phyloP scores from a whole-genome alignment of 2,797 vertebrate species.

The Ambastaia sidthimunki region DNA sequence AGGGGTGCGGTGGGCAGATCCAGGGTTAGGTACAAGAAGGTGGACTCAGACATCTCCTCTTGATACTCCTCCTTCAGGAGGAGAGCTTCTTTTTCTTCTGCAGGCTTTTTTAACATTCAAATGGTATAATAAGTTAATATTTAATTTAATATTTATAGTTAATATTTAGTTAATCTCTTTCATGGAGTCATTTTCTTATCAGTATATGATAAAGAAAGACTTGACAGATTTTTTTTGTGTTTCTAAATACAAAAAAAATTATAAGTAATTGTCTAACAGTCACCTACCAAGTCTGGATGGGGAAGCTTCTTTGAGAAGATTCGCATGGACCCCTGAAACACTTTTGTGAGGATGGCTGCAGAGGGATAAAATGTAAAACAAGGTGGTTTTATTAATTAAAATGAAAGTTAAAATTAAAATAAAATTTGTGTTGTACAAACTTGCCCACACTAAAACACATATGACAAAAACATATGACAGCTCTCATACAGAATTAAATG shows the following conservation, averaged over 20 bases:
- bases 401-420: too few species aligned
- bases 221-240: not conserved
- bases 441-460: too few species aligned
- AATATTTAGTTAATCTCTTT: not conserved
- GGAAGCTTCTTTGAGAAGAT: constrained; percentile 98
- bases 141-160: not conserved
- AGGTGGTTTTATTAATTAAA: not conserved
- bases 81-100: constrained; percentile 92
- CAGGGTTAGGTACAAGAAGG: constrained; percentile 93
- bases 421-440: too few species aligned
- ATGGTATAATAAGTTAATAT: not conserved
- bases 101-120: constrained; percentile 70
- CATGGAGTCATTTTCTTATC: not conserved
- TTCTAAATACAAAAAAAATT: not conserved
- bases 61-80: constrained; percentile 91
- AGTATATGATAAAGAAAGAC: not conserved
- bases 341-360: constrained; percentile 90
- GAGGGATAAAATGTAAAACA: not conserved
- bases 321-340: constrained; percentile 96
- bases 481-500: too few species aligned
- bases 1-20: constrained; percentile 96
- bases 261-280: not conserved
- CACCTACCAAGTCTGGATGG: constrained; percentile 91
- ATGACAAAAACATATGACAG: too few species aligned
- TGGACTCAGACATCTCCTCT: constrained; percentile 93